Conservation (phyloP, 23 tunicate genomes). For the Trididemnum clinides region DNA sequence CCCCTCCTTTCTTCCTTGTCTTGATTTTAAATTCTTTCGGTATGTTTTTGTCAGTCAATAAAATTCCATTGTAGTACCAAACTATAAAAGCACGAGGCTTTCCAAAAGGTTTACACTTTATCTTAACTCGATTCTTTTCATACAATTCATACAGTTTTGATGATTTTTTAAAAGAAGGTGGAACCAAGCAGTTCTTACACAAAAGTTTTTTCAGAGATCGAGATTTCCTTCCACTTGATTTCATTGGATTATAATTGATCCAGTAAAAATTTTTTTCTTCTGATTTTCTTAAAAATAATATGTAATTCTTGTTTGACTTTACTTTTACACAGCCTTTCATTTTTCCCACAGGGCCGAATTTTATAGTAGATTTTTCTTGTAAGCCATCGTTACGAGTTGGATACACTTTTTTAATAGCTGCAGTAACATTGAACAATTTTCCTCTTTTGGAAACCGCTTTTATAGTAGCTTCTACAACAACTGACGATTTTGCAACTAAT, state of each 20-base stretch:
- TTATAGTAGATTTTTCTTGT: not conserved
- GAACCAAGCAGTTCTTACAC: slow-evolving; percentile 16
- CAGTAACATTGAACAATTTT: slow-evolving; percentile 7
- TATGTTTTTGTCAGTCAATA: not conserved
- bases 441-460: not conserved
- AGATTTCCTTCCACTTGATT: not conserved
- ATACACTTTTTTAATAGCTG: not conserved
- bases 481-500: not conserved
- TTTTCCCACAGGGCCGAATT: slow-evolving; percentile 24
- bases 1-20: not conserved
- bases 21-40: slow-evolving; percentile 23
- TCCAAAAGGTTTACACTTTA: slow-evolving; percentile 20
- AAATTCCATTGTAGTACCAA: slow-evolving; percentile 13
- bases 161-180: not conserved
- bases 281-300: not conserved
- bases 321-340: not conserved
- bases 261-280: not conserved
- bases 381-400: slow-evolving; percentile 16
- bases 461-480: not conserved
- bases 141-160: not conserved
- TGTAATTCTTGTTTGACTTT: not conserved
- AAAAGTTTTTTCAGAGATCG: not conserved
- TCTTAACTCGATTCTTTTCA: not conserved
- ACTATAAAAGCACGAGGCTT: not conserved
- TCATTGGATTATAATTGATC: slow-evolving; percentile 9